Conservation (phyloP, 2,113 vertebrate species). For the Tyto alba region DNA sequence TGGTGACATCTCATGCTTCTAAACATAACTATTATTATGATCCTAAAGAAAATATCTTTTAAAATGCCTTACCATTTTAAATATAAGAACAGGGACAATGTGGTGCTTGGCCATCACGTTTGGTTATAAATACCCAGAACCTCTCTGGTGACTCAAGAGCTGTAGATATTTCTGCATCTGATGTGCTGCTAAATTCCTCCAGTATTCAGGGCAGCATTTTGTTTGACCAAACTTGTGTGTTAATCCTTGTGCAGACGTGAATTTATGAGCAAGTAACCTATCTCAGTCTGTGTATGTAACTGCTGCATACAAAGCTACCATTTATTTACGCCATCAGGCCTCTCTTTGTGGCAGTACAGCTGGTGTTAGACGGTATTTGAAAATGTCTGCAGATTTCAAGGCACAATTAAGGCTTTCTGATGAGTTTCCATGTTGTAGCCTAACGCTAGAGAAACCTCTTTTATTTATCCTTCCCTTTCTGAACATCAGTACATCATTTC, state of each 20-base stretch:
- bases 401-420: neutral
- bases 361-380: neutral
- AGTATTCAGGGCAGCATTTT: neutral
- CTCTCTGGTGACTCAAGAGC: neutral
- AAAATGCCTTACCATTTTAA: neutral
- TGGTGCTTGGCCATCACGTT: neutral
- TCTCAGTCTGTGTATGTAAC: accelerated
- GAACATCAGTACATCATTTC: neutral
- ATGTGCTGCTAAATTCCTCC: neutral
- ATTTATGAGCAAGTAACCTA: accelerated
- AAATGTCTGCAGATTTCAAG: neutral
- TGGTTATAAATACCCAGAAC: neutral
- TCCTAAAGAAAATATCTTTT: neutral
- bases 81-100: neutral
- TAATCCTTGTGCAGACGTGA: neutral
- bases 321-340: neutral
- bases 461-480: neutral
- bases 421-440: neutral
- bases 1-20: neutral
- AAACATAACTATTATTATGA: neutral
- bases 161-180: neutral
- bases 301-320: accelerated
- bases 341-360: neutral
- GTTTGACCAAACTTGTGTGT: neutral
- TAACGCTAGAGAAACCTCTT: neutral